phyloP scores from a whole-genome alignment of 1,140 invertebrate genomes.

The Aphaenogaster ashmeadi region DNA sequence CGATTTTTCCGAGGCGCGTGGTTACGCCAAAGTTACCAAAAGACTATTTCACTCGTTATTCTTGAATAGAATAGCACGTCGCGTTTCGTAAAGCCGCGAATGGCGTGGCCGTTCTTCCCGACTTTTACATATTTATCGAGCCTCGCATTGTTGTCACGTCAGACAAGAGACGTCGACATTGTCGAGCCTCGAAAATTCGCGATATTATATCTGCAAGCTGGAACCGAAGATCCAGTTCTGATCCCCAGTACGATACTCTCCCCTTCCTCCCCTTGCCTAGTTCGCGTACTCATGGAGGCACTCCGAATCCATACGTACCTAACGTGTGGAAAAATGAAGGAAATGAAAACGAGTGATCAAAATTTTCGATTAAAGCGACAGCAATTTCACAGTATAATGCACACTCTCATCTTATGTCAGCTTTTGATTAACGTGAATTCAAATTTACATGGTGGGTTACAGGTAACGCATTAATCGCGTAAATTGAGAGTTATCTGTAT shows the following conservation, averaged over 20 bases:
- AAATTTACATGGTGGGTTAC: slow-evolving; percentile 23
- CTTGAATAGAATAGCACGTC: slow-evolving; percentile 53
- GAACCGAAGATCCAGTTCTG: slow-evolving; percentile 43
- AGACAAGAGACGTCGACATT: slow-evolving; percentile 74
- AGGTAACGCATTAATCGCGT: slow-evolving; percentile 38
- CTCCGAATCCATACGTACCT: not conserved
- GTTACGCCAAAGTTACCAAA: not conserved
- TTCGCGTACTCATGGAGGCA: not conserved
- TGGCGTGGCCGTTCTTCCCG: slow-evolving; percentile 70
- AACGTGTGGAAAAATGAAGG: not conserved
- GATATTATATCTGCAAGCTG: slow-evolving; percentile 68
- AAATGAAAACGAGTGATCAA: slow-evolving; percentile 1
- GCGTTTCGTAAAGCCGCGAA: slow-evolving; percentile 62
- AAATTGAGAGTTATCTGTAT: slow-evolving; percentile 40
- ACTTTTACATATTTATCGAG: slow-evolving; percentile 82
- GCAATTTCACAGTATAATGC: not conserved
- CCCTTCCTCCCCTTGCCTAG: not conserved
- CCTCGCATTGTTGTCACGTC: slow-evolving; percentile 78
- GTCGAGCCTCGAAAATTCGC: slow-evolving; percentile 74
- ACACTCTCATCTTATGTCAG: slow-evolving; percentile 18
- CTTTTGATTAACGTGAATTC: slow-evolving; percentile 38
- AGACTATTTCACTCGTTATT: slow-evolving; percentile 43
- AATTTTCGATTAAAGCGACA: slow-evolving; percentile 37
- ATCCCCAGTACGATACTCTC: not conserved
- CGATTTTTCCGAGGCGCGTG: not conserved